Evolutionary conservation across 64 coral and sea anemone genomes (phyloP), one percentile per base, ranked within the genome.

Genomic region (Pocillopora damicornis): DNA sequence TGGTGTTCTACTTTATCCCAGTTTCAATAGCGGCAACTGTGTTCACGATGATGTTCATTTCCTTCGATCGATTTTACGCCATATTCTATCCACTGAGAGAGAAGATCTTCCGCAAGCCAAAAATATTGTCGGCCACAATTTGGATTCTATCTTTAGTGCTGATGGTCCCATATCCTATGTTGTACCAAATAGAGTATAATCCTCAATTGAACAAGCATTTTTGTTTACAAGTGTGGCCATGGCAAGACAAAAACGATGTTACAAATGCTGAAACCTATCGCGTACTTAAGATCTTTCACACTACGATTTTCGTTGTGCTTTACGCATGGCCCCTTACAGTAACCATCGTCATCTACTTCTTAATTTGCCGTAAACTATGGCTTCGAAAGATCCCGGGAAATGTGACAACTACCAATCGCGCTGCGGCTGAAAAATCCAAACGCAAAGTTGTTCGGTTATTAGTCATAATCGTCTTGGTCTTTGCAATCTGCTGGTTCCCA

Each of bases 301-400:
- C 37, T 11, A 35, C 72, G 2, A 1, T 92, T 60, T 92, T 92
- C 56, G 78, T 81, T 38, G 15, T 88, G 7, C 62, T 82, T 17
- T 88, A 92, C 37, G 91, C 86, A 13, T 57, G 81, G 17, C 91
- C 91, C 16, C 58, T 92, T 20, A n/a, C 59, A 2, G 2, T 82
- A 13, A 81, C 87, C 38, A 63, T 25, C 15, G 18, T 75, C 9
- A 92, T 81, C 36, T 92, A 92, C 51, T 42, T 61, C 11, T 68
- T 92, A 25, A 92, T 92, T 58, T 80, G 86, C 13, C 63, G 86
- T 18, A 92, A 92, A 45, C n/a, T 92, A 37, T 92, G 90, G 90
- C 57, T 88, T 15, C 83, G 90, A 14, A 81, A 92, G 37, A 92
- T 92, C 60, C 90, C 90, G 1, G 85, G 90, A 69, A 92, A 88